Evolutionary conservation across 2,888 invertebrate species (phyloP), one percentile per base, ranked within the genome.

Genomic region (Brenthis ino): DNA sequence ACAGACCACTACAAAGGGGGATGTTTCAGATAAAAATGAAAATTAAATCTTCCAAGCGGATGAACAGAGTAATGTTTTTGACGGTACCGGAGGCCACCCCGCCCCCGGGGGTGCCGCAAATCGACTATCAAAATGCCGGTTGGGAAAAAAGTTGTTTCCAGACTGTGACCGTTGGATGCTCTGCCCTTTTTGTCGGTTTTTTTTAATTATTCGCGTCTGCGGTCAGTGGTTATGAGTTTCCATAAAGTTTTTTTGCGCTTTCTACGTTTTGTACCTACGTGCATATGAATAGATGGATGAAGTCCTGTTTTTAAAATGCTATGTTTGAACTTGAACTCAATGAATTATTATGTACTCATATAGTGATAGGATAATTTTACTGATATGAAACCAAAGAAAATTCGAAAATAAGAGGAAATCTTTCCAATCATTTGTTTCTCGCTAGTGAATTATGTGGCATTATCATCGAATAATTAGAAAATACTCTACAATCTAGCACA

Each of bases 1-100:
- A 88, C 83, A 85, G 86, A 90, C 92, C 92, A 86, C 92, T 91
- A 92, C 93, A 93, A 93, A 93, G 91, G 87, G 88, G 91, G 89
- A 91, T 92, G 92, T 92, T 93, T 91, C 88, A 93, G 93, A 93
- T 93, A 93, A 93, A 93, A 93, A 93, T 93, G 93, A 93, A 93
- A 93, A 93, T 93, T 93, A 93, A 93, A 93, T 93, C 93, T 93
- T 93, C 93, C 93, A 85, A 82, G 82, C 86, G 93, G 92, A 92
- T 91, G 91, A 83, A 87, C 90, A 89, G 88, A 90, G 91, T 92
- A 92, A 93, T 93, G 93, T 93, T 93, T 92, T 90, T 92, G 93
- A 92, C 93, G 93, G 91, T 88, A 85, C 83, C 84, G 85, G 83
- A 84, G 88, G 85, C 87, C 74, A 77, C 79, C 77, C 72, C 71